A percentile compares a stretch with the other conserved stretches of the same genome.
phyloP scores from a whole-genome alignment of 2,113 vertebrate genomes.

The Muntiacus muntjak region DNA sequence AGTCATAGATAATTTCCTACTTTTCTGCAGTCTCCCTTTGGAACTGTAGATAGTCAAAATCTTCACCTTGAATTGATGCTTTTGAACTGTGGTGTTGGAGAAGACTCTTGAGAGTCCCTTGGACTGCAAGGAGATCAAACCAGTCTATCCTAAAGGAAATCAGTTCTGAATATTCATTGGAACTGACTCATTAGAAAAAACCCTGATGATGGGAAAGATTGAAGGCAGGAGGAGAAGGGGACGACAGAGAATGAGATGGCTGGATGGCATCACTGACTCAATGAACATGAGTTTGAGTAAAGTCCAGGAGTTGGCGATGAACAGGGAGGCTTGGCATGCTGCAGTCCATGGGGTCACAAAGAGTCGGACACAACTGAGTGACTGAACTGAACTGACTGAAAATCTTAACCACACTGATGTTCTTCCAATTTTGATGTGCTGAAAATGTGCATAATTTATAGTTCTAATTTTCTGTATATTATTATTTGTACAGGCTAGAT shows the following conservation, averaged over 20 bases:
- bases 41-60: background rate
- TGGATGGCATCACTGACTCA: background rate
- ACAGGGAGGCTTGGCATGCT: background rate
- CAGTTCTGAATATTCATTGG: background rate
- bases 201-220: background rate
- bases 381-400: background rate
- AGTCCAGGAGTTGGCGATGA: background rate
- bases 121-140: background rate
- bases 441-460: background rate
- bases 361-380: accelerated
- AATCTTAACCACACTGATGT: background rate
- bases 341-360: background rate
- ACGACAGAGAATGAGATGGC: background rate
- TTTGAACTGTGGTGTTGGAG: background rate
- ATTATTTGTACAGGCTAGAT: background rate
- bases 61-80: background rate
- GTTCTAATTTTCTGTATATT: background rate
- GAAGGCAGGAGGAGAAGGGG: background rate
- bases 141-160: background rate
- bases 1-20: background rate
- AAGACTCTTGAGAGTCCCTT: background rate
- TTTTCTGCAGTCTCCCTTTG: background rate
- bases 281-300: background rate
- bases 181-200: background rate
- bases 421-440: background rate